These are phyloP conservation scores for Petrocephalus sullivani DNA, from an alignment of 2,797 vertebrate species.

Conservation along the genomic window DNA sequence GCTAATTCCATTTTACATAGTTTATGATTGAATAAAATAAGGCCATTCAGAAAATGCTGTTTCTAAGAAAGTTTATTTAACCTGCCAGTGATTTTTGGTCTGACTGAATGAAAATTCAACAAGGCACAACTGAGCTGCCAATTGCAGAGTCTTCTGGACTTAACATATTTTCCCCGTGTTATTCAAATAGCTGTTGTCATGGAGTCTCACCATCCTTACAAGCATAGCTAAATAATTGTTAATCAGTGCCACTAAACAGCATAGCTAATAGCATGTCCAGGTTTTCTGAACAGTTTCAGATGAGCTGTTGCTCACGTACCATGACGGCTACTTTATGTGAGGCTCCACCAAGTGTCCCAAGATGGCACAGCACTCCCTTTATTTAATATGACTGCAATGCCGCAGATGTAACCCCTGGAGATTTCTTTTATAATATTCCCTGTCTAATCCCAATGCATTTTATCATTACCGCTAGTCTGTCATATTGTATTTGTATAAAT, in stretches of 20 bases:
- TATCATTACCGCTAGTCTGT: constrained; percentile 37
- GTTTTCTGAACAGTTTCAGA: background rate
- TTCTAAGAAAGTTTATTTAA: background rate
- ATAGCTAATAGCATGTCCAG: background rate
- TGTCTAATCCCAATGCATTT: constrained; percentile 46
- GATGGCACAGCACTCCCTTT: background rate
- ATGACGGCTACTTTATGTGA: background rate
- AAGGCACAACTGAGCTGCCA: background rate
- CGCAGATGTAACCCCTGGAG: constrained; percentile 42
- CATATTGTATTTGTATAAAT: constrained; percentile 39
- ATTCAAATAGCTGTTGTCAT: background rate
- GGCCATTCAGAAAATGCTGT: background rate
- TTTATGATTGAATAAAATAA: background rate
- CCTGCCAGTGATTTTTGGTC: background rate
- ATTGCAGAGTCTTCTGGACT: background rate
- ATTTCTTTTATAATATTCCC: constrained; percentile 42
- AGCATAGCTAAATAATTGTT: background rate
- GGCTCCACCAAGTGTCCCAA: background rate
- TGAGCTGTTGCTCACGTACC: background rate
- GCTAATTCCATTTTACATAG: background rate
- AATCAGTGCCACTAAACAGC: background rate
- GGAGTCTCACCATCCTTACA: background rate
- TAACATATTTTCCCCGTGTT: background rate
- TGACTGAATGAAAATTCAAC: background rate
- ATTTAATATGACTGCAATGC: constrained; percentile 39